Percentiles rank a stretch among this genome's conserved stretches.
These are phyloP conservation scores for Julus scanicus DNA, from an alignment of 2,888 invertebrate species.

Conservation along the genomic window DNA sequence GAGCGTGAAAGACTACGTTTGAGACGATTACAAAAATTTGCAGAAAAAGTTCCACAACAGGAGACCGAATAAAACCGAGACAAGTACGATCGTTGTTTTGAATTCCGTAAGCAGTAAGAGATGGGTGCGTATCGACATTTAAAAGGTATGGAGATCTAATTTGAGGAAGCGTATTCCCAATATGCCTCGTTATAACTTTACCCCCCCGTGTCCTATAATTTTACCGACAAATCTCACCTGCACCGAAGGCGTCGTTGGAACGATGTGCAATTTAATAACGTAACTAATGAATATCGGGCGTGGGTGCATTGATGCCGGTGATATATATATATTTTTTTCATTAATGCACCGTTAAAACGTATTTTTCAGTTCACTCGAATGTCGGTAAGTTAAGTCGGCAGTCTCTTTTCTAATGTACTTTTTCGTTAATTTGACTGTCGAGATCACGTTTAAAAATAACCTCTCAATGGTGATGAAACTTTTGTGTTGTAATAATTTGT, in stretches of 20 bases:
- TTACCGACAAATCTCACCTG: background rate
- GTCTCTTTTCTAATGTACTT: background rate
- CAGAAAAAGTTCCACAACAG: background rate
- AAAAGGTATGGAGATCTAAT: background rate
- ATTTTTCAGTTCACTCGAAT: background rate
- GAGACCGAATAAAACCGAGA: background rate
- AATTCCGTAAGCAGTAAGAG: background rate
- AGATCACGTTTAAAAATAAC: background rate
- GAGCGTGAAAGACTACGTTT: background rate
- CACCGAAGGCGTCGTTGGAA: background rate
- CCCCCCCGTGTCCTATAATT: background rate
- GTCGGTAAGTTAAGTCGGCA: background rate
- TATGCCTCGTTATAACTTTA: background rate
- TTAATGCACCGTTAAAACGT: conserved; percentile 4
- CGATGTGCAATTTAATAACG: background rate
- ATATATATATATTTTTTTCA: background rate
- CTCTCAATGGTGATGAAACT: background rate
- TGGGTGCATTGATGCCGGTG: background rate
- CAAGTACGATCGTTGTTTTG: background rate
- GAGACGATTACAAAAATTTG: conserved; percentile 20
- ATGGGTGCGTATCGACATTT: background rate
- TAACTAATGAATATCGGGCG: background rate
- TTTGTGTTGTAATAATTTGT: background rate
- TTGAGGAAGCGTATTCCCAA: background rate
- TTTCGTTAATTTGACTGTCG: background rate